Conservation (phyloP, 2,113 vertebrate species). For the Penelope pileata region DNA sequence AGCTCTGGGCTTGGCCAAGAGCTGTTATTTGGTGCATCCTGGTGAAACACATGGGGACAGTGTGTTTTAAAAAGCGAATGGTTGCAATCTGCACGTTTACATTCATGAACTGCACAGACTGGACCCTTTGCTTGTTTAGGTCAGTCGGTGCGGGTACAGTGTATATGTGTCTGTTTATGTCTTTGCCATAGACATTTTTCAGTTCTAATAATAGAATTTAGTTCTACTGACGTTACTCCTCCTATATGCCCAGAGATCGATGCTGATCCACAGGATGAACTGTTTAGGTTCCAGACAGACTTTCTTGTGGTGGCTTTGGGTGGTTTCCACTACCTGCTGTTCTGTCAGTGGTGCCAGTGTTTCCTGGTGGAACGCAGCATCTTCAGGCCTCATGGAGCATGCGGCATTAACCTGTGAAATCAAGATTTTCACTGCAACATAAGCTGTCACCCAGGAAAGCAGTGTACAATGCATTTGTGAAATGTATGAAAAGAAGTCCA, state of each 20-base stretch:
- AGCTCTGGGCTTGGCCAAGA: neutral
- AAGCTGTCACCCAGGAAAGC: constrained; percentile 79
- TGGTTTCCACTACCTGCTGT: neutral
- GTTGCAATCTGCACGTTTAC: neutral
- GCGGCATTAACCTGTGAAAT: constrained; percentile 78
- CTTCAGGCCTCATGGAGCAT: constrained; percentile 45
- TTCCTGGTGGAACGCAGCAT: neutral
- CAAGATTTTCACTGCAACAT: constrained; percentile 67
- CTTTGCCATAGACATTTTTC: neutral
- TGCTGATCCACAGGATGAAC: neutral
- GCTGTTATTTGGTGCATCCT: neutral
- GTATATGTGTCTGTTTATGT: fast-evolving
- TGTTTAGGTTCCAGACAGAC: neutral
- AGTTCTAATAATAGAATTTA: neutral
- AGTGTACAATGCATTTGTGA: constrained; percentile 85
- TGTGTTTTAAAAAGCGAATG: neutral
- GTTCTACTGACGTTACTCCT: too few relatives aligned
- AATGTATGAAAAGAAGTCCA: constrained; percentile 88
- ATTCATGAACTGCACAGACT: neutral
- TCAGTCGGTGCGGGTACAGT: neutral
- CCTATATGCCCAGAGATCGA: neutral
- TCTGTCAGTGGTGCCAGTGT: neutral
- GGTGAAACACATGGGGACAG: neutral
- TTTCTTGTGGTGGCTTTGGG: neutral
- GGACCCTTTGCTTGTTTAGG: neutral